Conservation (phyloP, 2,113 vertebrate genomes). For the Ochotona princeps region DNA sequence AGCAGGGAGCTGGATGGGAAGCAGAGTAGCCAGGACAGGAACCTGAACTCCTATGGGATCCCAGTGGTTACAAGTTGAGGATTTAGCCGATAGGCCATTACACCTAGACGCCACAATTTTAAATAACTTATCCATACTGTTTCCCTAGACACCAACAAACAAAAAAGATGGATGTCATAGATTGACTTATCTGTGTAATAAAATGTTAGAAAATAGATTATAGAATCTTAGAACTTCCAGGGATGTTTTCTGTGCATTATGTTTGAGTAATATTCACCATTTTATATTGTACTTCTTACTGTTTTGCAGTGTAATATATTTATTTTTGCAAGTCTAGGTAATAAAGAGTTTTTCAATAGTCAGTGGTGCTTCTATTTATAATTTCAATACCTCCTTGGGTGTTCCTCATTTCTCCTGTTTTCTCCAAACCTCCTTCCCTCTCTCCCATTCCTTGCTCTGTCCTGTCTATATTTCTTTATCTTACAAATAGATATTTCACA, state of each 20-base stretch:
- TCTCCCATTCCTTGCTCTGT: neutral
- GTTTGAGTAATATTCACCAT: neutral
- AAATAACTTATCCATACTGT: neutral
- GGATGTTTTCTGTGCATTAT: neutral
- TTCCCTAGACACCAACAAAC: neutral
- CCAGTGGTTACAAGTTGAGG: too few relatives aligned
- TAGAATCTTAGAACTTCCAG: neutral
- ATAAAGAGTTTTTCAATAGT: neutral
- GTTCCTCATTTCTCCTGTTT: neutral
- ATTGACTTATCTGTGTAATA: neutral
- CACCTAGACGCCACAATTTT: neutral
- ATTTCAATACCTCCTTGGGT: neutral
- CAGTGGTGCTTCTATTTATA: neutral
- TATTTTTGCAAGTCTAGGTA: neutral
- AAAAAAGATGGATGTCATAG: neutral
- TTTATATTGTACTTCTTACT: too few relatives aligned
- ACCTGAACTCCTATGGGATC: too few relatives aligned
- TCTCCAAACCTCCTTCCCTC: neutral
- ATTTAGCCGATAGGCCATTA: too few relatives aligned
- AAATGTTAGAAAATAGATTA: slow-evolving; percentile 9
- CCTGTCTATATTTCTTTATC: neutral
- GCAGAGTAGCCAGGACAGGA: too few relatives aligned
- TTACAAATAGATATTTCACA: neutral
- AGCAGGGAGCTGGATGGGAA: too few relatives aligned
- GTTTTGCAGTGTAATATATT: neutral